Percentiles rank a stretch among this genome's conserved stretches.
phyloP scores from a whole-genome alignment of 2,797 vertebrate genomes.

The Valencia hispanica region DNA sequence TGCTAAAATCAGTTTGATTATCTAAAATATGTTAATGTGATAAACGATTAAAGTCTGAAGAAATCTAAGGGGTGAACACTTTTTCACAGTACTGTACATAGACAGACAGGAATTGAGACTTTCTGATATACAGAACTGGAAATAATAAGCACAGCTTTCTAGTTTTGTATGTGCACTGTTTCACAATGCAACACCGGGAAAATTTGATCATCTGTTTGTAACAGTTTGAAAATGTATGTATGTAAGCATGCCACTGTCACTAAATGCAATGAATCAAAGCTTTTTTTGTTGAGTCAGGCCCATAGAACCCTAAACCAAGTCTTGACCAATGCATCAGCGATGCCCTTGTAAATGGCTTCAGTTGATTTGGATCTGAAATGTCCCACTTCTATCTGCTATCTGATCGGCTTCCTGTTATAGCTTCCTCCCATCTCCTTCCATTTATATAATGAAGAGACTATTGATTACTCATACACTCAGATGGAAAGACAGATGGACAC shows the following conservation, averaged over 20 bases:
- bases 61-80: too few species aligned
- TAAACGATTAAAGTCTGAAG: too few species aligned
- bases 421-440: constrained; percentile 71
- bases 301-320: constrained; percentile 53
- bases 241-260: too few species aligned
- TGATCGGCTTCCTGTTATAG: constrained; percentile 67
- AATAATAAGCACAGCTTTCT: neutral
- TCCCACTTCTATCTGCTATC: constrained; percentile 66
- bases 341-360: constrained; percentile 72
- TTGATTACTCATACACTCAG: constrained; percentile 67
- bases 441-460: constrained; percentile 76
- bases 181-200: too few species aligned
- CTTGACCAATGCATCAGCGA: constrained; percentile 70
- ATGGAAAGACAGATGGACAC: constrained; percentile 61
- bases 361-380: constrained; percentile 74
- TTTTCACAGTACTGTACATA: too few species aligned
- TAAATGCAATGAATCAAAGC: neutral
- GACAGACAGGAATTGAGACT: too few species aligned
- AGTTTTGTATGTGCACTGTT: neutral
- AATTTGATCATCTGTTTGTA: neutral
- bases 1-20: too few species aligned
- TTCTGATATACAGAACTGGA: too few species aligned
- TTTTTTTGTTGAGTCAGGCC: constrained; percentile 56
- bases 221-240: neutral
- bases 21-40: too few species aligned